Evolutionary conservation across 92 coral and sea anemone genomes (phyloP).

Genomic region (Paramuricea clavata): DNA sequence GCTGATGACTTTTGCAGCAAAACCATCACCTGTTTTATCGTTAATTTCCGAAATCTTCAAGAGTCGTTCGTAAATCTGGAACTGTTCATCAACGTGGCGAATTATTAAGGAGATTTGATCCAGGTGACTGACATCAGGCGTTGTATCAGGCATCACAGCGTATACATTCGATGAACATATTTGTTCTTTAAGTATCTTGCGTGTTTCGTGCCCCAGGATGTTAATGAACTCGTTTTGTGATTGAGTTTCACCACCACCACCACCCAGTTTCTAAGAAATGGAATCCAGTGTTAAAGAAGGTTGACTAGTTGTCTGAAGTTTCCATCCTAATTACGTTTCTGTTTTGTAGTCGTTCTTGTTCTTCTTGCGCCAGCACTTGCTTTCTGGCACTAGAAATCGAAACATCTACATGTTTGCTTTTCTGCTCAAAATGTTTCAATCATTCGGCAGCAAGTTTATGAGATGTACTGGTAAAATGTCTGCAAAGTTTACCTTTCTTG

Average conservation of each 20-base stretch:
- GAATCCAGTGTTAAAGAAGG: slow-evolving; percentile 8
- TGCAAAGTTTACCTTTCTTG: background rate
- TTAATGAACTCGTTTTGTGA: slow-evolving; percentile 3
- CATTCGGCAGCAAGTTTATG: background rate
- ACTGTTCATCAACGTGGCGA: background rate
- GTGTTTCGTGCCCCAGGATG: background rate
- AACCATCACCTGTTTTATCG: background rate
- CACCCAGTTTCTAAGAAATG: background rate
- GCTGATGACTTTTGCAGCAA: background rate
- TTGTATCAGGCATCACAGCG: slow-evolving; percentile 12
- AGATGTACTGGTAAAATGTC: background rate
- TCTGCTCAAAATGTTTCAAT: background rate
- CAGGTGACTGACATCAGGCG: slow-evolving; percentile 8
- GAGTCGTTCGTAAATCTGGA: background rate
- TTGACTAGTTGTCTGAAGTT: background rate
- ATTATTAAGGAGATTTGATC: slow-evolving; percentile 2
- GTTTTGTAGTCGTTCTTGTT: slow-evolving; percentile 26
- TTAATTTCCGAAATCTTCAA: slow-evolving; percentile 9
- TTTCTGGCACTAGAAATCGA: background rate
- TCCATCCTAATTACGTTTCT: background rate
- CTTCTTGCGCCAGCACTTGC: background rate
- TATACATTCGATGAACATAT: background rate
- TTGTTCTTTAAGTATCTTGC: background rate
- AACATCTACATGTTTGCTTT: background rate
- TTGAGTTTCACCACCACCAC: background rate